Percentiles rank a stretch among this genome's conserved stretches.
These are phyloP conservation scores for Sciurus carolinensis DNA, from an alignment of 2,797 vertebrate genomes.

Conservation along the genomic window DNA sequence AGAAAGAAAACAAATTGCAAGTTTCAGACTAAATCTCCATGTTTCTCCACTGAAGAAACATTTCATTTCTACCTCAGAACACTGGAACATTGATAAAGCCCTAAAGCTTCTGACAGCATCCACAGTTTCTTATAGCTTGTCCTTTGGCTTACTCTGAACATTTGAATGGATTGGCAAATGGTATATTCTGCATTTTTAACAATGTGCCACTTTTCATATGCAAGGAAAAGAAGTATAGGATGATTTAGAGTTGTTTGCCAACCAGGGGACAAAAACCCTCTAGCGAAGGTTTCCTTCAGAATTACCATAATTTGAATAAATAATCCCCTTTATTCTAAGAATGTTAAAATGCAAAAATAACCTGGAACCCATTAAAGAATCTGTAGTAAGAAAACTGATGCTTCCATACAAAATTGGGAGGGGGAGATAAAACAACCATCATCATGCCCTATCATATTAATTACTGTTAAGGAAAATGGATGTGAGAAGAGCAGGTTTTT, in stretches of 20 bases:
- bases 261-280: slow-evolving; percentile 75
- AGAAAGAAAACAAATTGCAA: slow-evolving; percentile 43
- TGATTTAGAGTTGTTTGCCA: slow-evolving; percentile 73
- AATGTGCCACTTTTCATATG: slow-evolving; percentile 83
- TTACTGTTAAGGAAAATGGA: slow-evolving; percentile 78
- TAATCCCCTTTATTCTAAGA: slow-evolving; percentile 29
- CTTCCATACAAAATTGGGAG: slow-evolving; percentile 46
- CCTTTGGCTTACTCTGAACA: slow-evolving; percentile 78
- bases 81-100: slow-evolving; percentile 42
- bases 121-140: slow-evolving; percentile 40
- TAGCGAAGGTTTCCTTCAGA: slow-evolving; percentile 72
- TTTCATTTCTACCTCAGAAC: slow-evolving; percentile 59
- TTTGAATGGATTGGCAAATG: slow-evolving; percentile 83
- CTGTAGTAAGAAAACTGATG: slow-evolving; percentile 42
- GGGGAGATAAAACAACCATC: slow-evolving; percentile 49
- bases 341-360: slow-evolving; percentile 75
- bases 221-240: slow-evolving; percentile 78
- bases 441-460: background rate
- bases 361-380: slow-evolving; percentile 70
- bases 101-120: slow-evolving; percentile 66
- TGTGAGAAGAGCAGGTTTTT: slow-evolving; percentile 16
- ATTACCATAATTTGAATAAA: slow-evolving; percentile 80
- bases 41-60: slow-evolving; percentile 74
- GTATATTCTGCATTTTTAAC: slow-evolving; percentile 76
- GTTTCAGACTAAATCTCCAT: slow-evolving; percentile 71